Base-by-base conservation (phyloP, 2,888 invertebrate genomes). In the Spodoptera exigua region DNA sequence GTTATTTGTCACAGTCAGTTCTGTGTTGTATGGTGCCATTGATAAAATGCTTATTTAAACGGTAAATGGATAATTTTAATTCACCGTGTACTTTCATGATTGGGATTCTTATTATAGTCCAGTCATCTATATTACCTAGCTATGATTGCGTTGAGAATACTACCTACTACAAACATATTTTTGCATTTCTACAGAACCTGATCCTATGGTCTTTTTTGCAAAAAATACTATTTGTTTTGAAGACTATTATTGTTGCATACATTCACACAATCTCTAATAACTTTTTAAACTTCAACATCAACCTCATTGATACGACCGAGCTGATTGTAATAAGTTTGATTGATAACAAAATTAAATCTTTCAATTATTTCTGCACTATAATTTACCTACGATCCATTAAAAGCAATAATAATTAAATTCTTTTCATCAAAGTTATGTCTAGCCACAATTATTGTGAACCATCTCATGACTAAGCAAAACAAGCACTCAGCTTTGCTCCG, bases 1-100 rank as follows among this genome's bases (percentile, higher is more conserved):
- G 54, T 80, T 71, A 86, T 88, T 88, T 83, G 84, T 88, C 74
- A 76, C 60, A 68, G 69, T 66, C 70, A 48, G 14, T 36, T 17
- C 52, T 34, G 56, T 61, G 67, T 63, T 60, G 65, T 76, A 60
- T 60, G 54, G 52, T 70, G 52, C 63, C 49, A 61, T 64, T 67
- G 73, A 74, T 66, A 58, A 65, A 73, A 70, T 49, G 61, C 47
- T 55, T 63, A 52, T 58, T 44, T 59, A 58, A 45, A 36, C 53
- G 53, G 37, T 44, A 57, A 36, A 16, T 32, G 27, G 32, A 48
- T 62, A 55, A 37, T 62, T 71, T 71, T 70, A 14, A 61, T 57
- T 53, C 5, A 43, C n/a, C 40, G n/a, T 16, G 11, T 27, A 1
- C 9, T 5, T 16, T 47, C 36, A 18, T 21, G 21, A 27, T 7